Percentiles rank a stretch among this genome's conserved stretches.
Evolutionary conservation across 1,140 invertebrate species (phyloP).

Genomic region (Caenorhabditis brenneri): DNA sequence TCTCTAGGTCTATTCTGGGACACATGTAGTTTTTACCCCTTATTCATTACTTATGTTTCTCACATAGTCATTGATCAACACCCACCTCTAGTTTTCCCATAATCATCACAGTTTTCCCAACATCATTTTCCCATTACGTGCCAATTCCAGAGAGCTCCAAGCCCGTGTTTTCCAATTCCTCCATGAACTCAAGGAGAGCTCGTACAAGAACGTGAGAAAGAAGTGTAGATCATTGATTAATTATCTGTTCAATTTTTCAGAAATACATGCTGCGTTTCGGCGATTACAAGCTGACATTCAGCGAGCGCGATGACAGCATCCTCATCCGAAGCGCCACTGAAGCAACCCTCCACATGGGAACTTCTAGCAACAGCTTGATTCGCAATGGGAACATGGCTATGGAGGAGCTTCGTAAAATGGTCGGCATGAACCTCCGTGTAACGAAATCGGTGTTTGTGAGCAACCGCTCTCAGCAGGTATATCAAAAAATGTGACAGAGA

Average conservation of each 20-base stretch:
- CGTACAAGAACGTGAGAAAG: not conserved
- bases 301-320: not conserved
- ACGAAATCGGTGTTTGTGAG: not conserved
- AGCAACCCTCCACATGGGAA: not conserved
- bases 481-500: not conserved
- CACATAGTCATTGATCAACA: no score
- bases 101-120: no score
- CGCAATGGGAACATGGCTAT: constrained; percentile 11
- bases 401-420: not conserved
- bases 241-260: not conserved
- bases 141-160: not conserved
- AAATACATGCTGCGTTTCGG: not conserved
- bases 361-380: not conserved
- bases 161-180: not conserved
- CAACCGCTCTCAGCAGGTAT: not conserved
- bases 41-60: no score
- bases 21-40: no score
- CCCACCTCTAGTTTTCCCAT: no score
- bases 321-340: not conserved
- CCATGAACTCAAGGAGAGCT: not conserved
- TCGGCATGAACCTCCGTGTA: not conserved
- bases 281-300: not conserved
- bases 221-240: not conserved
- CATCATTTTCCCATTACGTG: not conserved
- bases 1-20: no score